Percentiles rank a stretch among this genome's conserved stretches.
Evolutionary conservation across 2,113 vertebrate genomes (phyloP).

Genomic region (Mesocricetus auratus): DNA sequence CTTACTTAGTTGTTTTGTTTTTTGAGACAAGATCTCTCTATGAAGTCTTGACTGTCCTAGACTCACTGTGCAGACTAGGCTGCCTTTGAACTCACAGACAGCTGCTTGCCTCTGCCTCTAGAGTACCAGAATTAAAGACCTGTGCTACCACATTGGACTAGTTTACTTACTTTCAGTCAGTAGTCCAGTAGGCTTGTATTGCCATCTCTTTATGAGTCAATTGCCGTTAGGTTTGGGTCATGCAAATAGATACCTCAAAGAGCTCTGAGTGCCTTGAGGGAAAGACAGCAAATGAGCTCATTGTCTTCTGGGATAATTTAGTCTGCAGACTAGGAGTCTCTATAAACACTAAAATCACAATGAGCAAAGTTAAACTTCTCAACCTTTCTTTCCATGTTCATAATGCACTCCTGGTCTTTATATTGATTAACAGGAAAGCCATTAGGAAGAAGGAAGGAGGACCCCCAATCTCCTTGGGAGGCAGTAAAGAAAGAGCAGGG

Average conservation of each 20-base stretch:
- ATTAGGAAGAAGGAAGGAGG: neutral
- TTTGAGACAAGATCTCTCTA: neutral
- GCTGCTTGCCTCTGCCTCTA: neutral
- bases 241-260: neutral
- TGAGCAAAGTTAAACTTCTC: conserved; percentile 7
- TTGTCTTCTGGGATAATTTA: neutral
- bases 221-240: conserved; percentile 32
- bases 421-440: conserved; percentile 19
- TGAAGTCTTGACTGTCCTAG: neutral
- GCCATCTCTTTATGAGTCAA: neutral
- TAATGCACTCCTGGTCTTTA: conserved; percentile 29
- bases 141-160: neutral
- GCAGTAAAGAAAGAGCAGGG: conserved; percentile 36
- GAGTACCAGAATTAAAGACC: neutral
- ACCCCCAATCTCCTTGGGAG: neutral
- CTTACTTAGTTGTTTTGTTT: neutral
- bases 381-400: neutral
- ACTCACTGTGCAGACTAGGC: neutral
- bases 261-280: neutral
- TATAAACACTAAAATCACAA: neutral
- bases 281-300: neutral
- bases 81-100: neutral
- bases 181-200: neutral
- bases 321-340: neutral
- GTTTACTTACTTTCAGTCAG: conserved; percentile 18